Evolutionary conservation across 1,140 invertebrate species (phyloP).

Genomic region (Atopsyche davidsoni): DNA sequence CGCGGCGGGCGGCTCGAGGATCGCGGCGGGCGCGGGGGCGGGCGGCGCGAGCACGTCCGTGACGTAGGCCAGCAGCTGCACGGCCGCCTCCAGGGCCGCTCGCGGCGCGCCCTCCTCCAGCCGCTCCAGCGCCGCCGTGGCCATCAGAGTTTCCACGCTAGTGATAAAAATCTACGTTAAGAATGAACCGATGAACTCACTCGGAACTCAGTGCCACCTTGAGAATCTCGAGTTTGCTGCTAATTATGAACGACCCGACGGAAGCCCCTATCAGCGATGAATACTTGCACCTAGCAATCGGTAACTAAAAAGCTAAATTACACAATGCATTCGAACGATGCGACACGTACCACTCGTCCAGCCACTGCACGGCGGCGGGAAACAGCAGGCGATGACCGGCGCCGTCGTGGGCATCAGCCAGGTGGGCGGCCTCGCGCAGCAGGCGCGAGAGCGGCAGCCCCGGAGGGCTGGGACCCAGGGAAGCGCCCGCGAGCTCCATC

Average conservation of each 20-base stretch:
- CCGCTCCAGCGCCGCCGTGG: slow-evolving; percentile 41
- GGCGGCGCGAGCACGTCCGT: slow-evolving; percentile 56
- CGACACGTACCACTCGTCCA: slow-evolving; percentile 56
- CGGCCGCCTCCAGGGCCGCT: slow-evolving; percentile 67
- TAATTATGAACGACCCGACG: too few relatives aligned
- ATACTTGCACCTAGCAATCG: too few relatives aligned
- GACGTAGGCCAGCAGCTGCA: slow-evolving; percentile 71
- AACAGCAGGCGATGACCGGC: slow-evolving; percentile 75
- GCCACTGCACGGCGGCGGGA: slow-evolving; percentile 72
- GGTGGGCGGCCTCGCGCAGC: slow-evolving; percentile 73
- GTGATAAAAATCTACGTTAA: slow-evolving; percentile 36
- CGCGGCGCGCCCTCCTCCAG: slow-evolving; percentile 49
- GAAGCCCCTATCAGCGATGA: too few relatives aligned
- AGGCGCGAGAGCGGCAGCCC: slow-evolving; percentile 73
- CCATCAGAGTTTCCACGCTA: slow-evolving; percentile 49
- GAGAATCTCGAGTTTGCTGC: too few relatives aligned
- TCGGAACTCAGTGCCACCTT: too few relatives aligned
- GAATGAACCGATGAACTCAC: too few relatives aligned
- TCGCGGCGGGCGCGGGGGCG: slow-evolving; percentile 63
- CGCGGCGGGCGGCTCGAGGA: slow-evolving; percentile 65
- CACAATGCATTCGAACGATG: background rate
- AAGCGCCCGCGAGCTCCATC: slow-evolving; percentile 65
- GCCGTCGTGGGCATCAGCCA: slow-evolving; percentile 74
- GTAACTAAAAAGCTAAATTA: too few relatives aligned
- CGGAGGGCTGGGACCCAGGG: slow-evolving; percentile 60